A percentile compares a stretch with the other conserved stretches of the same genome.
These are phyloP conservation scores for Drosophila austrosaltans DNA, from an alignment of 2,888 invertebrate genomes.

Conservation along the genomic window DNA sequence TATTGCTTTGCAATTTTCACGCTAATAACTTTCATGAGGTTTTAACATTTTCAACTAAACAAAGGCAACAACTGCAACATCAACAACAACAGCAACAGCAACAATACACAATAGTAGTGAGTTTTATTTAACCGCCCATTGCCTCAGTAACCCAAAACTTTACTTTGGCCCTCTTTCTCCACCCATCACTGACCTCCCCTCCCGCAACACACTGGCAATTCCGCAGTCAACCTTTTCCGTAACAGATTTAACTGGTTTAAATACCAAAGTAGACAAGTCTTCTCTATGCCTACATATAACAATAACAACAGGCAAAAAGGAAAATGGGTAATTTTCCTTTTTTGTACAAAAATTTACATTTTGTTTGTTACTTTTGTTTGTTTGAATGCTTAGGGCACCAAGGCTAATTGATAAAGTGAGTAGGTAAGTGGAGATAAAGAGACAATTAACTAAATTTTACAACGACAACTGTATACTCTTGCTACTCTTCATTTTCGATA, in stretches of 20 bases:
- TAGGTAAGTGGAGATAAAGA: conserved; percentile 3
- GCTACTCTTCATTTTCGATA: too few species aligned
- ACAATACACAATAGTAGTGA: conserved; percentile 15
- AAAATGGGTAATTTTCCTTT: conserved; percentile 62
- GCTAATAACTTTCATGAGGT: conserved; percentile 61
- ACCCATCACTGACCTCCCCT: neutral
- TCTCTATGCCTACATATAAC: conserved; percentile 26
- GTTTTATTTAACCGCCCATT: conserved; percentile 40
- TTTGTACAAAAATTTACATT: conserved; percentile 24
- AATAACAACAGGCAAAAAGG: conserved; percentile 27
- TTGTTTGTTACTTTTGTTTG: conserved; percentile 51
- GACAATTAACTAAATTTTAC: conserved; percentile 14
- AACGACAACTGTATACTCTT: conserved; percentile 26
- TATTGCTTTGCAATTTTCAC: conserved; percentile 50
- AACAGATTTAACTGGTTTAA: conserved; percentile 57
- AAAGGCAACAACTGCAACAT: conserved; percentile 29
- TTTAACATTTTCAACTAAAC: conserved; percentile 60
- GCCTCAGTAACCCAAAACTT: conserved; percentile 57
- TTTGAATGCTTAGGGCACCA: conserved; percentile 58
- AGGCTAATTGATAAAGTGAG: conserved; percentile 78
- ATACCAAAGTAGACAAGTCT: conserved; percentile 56
- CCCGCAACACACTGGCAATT: conserved; percentile 27
- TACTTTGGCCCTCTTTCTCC: conserved; percentile 13
- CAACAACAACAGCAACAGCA: conserved; percentile 34
- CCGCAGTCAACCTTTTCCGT: conserved; percentile 51